Evolutionary conservation across 2,888 invertebrate species (phyloP).

Genomic region (Polydrusus pterygomalis): DNA sequence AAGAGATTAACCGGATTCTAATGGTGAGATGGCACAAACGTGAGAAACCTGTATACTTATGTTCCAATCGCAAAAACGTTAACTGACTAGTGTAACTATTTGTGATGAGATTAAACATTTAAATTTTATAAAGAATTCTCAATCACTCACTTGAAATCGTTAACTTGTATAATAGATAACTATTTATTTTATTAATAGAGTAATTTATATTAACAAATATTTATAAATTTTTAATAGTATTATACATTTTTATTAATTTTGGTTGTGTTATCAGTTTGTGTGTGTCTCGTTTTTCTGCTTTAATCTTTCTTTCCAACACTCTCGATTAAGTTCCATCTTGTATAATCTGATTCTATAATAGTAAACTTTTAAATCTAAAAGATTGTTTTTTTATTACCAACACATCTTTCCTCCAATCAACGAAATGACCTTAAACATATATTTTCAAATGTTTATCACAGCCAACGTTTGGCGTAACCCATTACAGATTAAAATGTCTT

Average conservation of each 20-base stretch:
- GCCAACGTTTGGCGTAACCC: too few relatives aligned
- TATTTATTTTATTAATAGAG: slow-evolving; percentile 66
- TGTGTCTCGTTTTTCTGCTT: slow-evolving; percentile 53
- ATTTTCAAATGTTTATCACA: too few relatives aligned
- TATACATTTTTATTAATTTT: slow-evolving; percentile 45
- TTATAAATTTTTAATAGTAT: slow-evolving; percentile 55
- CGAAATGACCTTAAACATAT: too few relatives aligned
- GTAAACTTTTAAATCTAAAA: slow-evolving; percentile 56
- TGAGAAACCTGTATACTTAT: too few relatives aligned
- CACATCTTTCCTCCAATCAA: too few relatives aligned
- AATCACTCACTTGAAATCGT: slow-evolving; percentile 55
- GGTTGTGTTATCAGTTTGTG: slow-evolving; percentile 52
- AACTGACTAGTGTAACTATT: slow-evolving; percentile 23
- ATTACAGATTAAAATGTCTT: too few relatives aligned
- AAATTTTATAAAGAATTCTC: slow-evolving; percentile 50
- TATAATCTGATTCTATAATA: slow-evolving; percentile 58
- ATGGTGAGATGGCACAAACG: too few relatives aligned
- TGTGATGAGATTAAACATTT: slow-evolving; percentile 50
- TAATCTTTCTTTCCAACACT: slow-evolving; percentile 46
- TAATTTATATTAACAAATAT: slow-evolving; percentile 62
- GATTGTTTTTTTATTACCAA: slow-evolving; percentile 17
- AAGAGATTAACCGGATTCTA: too few relatives aligned
- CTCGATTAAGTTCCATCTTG: slow-evolving; percentile 39
- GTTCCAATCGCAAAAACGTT: too few relatives aligned
- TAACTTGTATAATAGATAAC: slow-evolving; percentile 60